Evolutionary conservation across 2,888 invertebrate genomes (phyloP).

Genomic region (Drosophila cognata): DNA sequence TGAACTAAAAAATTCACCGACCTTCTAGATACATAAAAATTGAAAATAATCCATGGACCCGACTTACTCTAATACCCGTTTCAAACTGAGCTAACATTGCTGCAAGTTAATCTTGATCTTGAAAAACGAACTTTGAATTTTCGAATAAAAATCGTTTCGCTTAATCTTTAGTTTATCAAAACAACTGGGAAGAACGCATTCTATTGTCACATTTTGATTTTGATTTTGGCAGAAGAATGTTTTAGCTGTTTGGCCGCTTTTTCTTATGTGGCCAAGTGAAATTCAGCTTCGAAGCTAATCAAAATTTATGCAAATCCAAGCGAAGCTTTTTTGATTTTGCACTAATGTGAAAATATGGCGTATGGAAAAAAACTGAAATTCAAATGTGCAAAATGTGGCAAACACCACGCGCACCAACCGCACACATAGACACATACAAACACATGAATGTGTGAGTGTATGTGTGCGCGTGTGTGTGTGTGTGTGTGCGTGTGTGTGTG

Average conservation of each 20-base stretch:
- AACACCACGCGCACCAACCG: slow-evolving; percentile 33
- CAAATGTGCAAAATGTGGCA: slow-evolving; percentile 70
- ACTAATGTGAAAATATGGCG: slow-evolving; percentile 70
- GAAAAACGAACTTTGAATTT: neutral
- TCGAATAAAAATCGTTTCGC: neutral
- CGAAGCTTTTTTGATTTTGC: slow-evolving; percentile 52
- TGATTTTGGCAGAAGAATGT: neutral
- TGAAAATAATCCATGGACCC: neutral
- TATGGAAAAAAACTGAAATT: slow-evolving; percentile 70
- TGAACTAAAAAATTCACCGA: neutral
- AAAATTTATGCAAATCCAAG: slow-evolving; percentile 72
- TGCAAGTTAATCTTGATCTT: neutral
- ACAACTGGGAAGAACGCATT: neutral
- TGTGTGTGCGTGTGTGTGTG: slow-evolving; percentile 17
- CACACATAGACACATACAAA: slow-evolving; percentile 13
- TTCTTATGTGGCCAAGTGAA: slow-evolving; percentile 23
- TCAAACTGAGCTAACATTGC: neutral
- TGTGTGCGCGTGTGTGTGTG: slow-evolving; percentile 4
- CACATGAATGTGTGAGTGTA: slow-evolving; percentile 13
- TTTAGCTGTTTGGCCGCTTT: neutral
- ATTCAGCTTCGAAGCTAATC: slow-evolving; percentile 48
- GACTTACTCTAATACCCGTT: neutral
- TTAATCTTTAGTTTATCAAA: neutral
- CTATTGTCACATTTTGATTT: neutral
- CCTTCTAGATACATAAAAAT: neutral